Conservation (phyloP, 2,113 vertebrate genomes). For the Hyperoodon ampullatus region DNA sequence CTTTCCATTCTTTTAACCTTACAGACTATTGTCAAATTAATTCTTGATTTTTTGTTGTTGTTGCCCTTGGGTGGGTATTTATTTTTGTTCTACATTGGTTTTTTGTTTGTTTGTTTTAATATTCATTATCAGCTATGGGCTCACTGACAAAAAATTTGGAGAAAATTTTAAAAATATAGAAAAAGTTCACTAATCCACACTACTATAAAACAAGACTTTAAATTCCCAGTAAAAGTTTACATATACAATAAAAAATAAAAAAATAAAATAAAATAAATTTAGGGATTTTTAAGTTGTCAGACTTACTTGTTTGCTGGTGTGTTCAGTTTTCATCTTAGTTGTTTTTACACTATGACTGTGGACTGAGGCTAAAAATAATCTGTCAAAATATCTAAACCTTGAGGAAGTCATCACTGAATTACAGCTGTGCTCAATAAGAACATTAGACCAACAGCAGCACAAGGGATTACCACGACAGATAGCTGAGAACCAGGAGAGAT, state of each 20-base stretch:
- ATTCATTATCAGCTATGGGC: neutral
- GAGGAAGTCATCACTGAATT: constrained; percentile 41
- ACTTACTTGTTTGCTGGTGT: neutral
- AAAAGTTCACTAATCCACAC: neutral
- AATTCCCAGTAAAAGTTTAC: neutral
- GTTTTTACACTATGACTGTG: neutral
- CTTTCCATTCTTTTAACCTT: neutral
- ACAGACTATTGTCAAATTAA: neutral
- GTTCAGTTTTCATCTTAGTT: neutral
- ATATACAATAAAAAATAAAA: neutral
- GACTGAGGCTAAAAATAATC: neutral
- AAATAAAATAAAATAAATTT: neutral
- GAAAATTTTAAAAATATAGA: neutral
- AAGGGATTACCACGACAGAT: neutral
- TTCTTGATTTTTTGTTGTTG: neutral
- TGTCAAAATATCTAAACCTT: constrained; percentile 29
- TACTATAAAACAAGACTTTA: neutral
- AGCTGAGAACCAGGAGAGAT: neutral
- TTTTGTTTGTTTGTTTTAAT: neutral
- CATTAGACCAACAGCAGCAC: neutral
- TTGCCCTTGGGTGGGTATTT: neutral
- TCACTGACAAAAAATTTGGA: neutral
- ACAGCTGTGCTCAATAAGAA: neutral
- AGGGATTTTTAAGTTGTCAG: neutral
- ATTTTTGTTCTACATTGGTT: neutral